Conservation (phyloP, 2,797 vertebrate genomes). For the Micropoecilia bifurca region DNA sequence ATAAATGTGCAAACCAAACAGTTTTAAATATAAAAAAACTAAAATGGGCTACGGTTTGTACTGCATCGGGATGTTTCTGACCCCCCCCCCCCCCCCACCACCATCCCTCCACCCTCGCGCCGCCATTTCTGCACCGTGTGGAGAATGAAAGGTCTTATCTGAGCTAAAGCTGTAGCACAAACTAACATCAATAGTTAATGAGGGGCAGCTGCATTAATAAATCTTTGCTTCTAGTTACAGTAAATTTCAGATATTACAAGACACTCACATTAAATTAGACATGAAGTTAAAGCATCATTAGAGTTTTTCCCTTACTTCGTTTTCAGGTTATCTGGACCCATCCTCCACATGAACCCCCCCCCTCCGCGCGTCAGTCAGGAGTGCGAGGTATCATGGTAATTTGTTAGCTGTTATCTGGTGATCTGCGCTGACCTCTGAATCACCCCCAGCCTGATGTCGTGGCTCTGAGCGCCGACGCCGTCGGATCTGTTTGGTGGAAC, state of each 20-base stretch:
- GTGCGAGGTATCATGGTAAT: slow-evolving; percentile 60
- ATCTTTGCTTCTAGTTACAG: background rate
- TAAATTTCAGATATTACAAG: background rate
- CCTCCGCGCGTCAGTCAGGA: slow-evolving; percentile 71
- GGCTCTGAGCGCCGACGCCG: slow-evolving; percentile 10
- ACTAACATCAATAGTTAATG: background rate
- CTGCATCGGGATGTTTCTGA: background rate
- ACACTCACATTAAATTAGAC: background rate
- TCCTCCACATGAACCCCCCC: slow-evolving; percentile 27
- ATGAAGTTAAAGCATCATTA: background rate
- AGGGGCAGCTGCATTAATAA: background rate
- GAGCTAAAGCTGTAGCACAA: slow-evolving; percentile 10
- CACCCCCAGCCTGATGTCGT: slow-evolving; percentile 45
- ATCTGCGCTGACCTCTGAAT: slow-evolving; percentile 64
- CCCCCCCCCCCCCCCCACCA: no score
- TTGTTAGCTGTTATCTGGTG: slow-evolving; percentile 77
- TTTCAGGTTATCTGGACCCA: slow-evolving; percentile 54
- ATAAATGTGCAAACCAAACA: background rate
- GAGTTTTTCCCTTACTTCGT: background rate
- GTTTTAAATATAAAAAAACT: background rate
- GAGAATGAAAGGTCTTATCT: slow-evolving; percentile 38
- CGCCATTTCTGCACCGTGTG: background rate
- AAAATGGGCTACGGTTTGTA: background rate
- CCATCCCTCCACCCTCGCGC: no score
- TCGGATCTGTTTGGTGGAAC: slow-evolving; percentile 38